phyloP scores from a whole-genome alignment of 2,113 vertebrate species.

The Anas platyrhynchos region DNA sequence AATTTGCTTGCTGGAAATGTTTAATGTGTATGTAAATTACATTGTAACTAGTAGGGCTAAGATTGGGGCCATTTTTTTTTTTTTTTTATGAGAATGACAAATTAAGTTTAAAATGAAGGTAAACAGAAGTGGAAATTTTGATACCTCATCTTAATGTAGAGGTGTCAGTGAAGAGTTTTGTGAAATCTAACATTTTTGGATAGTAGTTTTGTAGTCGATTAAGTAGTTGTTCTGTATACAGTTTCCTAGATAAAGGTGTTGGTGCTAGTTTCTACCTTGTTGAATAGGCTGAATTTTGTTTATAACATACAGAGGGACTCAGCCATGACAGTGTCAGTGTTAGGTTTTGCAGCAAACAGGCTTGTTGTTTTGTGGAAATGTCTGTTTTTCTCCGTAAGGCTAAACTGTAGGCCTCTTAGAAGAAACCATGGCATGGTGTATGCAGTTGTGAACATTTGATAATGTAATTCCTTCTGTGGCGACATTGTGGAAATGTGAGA shows the following conservation, averaged over 20 bases:
- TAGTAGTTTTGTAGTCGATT: background rate
- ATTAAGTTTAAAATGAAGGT: background rate
- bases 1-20: background rate
- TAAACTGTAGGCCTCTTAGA: background rate
- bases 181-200: background rate
- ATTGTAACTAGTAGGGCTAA: background rate
- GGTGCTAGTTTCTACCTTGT: background rate
- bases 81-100: background rate
- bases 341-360: background rate
- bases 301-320: background rate
- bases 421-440: background rate
- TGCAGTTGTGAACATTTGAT: background rate
- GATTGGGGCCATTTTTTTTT: background rate
- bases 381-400: background rate
- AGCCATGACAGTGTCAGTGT: background rate
- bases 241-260: background rate
- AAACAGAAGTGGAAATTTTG: background rate
- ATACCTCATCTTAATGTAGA: background rate
- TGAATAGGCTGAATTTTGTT: background rate
- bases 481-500: background rate
- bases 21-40: background rate
- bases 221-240: background rate
- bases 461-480: background rate
- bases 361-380: background rate
- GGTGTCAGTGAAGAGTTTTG: background rate